phyloP scores from a whole-genome alignment of 1,140 invertebrate genomes.

The Ladona fulva region DNA sequence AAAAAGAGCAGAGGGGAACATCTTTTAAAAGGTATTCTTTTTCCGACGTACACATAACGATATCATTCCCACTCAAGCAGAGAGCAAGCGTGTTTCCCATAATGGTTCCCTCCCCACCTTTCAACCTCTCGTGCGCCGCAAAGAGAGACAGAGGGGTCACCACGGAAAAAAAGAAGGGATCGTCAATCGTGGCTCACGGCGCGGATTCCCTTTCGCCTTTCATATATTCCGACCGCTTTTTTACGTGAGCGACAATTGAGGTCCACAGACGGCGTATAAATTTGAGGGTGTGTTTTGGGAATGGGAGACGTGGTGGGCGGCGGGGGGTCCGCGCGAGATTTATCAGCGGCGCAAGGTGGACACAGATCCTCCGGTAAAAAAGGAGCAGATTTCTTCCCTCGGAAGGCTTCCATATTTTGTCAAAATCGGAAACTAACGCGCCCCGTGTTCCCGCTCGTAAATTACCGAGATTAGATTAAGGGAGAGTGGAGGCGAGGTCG shows the following conservation, averaged over 20 bases:
- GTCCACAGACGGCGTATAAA: neutral
- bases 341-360: neutral
- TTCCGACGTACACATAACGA: neutral
- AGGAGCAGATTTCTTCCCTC: neutral
- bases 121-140: neutral
- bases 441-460: neutral
- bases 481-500: neutral
- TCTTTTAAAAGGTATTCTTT: neutral
- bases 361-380: neutral
- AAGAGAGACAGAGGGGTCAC: neutral
- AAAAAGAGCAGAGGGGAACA: neutral
- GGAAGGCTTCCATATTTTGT: neutral
- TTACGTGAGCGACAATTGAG: neutral
- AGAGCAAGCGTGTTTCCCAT: neutral
- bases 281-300: neutral
- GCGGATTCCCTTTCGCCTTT: neutral
- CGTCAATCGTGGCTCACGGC: neutral
- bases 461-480: neutral
- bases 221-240: neutral
- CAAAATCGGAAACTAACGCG: neutral
- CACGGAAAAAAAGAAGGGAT: too few relatives aligned
- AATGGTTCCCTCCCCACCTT: neutral
- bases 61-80: neutral
- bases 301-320: neutral
- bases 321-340: neutral